These are phyloP conservation scores for Drosophila dives DNA, from an alignment of 2,888 invertebrate genomes.

Conservation along the genomic window DNA sequence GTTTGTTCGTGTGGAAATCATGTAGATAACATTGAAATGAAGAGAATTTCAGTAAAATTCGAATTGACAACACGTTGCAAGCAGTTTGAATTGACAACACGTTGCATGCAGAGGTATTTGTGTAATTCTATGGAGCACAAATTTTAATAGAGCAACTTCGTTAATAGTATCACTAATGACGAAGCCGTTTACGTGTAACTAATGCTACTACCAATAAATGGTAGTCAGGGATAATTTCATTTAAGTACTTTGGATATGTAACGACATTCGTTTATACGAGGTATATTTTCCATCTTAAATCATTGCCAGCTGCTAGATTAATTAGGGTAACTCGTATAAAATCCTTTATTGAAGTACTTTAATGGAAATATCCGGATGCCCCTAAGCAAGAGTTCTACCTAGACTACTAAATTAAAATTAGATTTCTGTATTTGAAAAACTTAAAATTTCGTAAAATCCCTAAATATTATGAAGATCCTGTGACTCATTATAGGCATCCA, in stretches of 20 bases:
- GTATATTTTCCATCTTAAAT: neutral
- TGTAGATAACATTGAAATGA: neutral
- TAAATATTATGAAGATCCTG: neutral
- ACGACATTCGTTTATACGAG: neutral
- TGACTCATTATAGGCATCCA: neutral
- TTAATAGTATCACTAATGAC: neutral
- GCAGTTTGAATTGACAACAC: neutral
- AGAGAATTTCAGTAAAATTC: neutral
- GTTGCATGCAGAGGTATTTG: neutral
- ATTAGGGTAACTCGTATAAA: neutral
- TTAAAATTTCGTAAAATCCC: rapidly evolving
- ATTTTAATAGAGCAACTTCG: neutral
- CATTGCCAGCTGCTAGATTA: neutral
- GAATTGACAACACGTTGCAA: neutral
- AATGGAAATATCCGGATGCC: neutral
- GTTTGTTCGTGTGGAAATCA: neutral
- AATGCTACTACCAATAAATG: neutral
- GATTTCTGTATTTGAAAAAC: neutral
- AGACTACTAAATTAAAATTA: neutral
- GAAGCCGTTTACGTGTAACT: neutral
- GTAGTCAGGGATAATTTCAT: neutral
- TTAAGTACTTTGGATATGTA: neutral
- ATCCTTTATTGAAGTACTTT: neutral
- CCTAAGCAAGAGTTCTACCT: neutral
- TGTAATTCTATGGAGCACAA: neutral